Evolutionary conservation across 1,140 invertebrate species (phyloP).

Genomic region (Drosophila cardini): DNA sequence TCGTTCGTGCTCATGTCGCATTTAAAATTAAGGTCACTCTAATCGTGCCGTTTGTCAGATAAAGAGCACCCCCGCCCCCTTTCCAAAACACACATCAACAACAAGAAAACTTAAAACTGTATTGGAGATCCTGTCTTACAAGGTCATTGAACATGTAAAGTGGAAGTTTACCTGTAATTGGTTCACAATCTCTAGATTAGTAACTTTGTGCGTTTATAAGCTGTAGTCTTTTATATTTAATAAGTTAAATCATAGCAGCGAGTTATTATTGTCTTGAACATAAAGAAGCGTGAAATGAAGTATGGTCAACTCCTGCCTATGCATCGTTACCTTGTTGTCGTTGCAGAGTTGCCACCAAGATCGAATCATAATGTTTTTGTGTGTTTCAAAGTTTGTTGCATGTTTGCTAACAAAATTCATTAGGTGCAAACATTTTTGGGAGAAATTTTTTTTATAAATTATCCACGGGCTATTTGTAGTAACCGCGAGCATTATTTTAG

Average conservation of each 20-base stretch:
- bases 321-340: slow-evolving; percentile 36
- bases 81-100: background rate
- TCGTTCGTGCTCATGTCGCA: slow-evolving; percentile 46
- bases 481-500: slow-evolving; percentile 18
- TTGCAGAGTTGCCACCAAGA: slow-evolving; percentile 42
- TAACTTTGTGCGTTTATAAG: slow-evolving; percentile 1
- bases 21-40: slow-evolving; percentile 54
- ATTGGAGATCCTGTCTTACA: slow-evolving; percentile 35
- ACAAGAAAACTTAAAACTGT: slow-evolving; percentile 3
- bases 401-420: slow-evolving; percentile 6
- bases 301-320: slow-evolving; percentile 22
- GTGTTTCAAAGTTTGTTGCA: background rate
- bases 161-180: background rate
- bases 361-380: slow-evolving; percentile 13
- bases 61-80: background rate
- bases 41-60: slow-evolving; percentile 42
- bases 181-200: background rate
- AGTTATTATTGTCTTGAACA: slow-evolving; percentile 16
- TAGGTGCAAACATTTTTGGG: slow-evolving; percentile 1
- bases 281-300: slow-evolving; percentile 1
- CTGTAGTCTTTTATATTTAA: background rate
- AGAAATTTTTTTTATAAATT: slow-evolving; percentile 14
- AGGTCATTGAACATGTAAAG: slow-evolving; percentile 31
- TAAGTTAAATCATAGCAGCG: slow-evolving; percentile 17
- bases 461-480: slow-evolving; percentile 25